phyloP scores from a whole-genome alignment of 2,888 invertebrate species.

The Tyria jacobaeae region DNA sequence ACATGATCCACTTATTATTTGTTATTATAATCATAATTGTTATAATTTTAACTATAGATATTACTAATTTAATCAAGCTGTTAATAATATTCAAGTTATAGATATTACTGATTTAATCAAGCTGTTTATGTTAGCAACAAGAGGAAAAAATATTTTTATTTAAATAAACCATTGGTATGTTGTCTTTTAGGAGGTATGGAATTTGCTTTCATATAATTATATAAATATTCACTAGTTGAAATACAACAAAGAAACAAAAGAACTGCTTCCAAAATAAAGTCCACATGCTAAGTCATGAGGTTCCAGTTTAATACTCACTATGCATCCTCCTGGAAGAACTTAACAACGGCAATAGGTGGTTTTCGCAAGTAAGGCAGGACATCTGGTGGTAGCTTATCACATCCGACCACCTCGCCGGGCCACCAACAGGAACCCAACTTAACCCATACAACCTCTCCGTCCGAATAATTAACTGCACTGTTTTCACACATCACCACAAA shows the following conservation, averaged over 20 bases:
- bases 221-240: slow-evolving; percentile 48
- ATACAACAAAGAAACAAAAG: slow-evolving; percentile 47
- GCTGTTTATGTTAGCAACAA: neutral
- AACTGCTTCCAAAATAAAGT: slow-evolving; percentile 5
- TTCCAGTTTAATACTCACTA: slow-evolving; percentile 86
- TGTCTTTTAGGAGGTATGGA: slow-evolving; percentile 28
- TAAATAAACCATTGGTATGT: slow-evolving; percentile 14
- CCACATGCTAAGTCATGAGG: slow-evolving; percentile 6
- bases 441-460: slow-evolving; percentile 95
- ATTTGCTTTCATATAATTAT: slow-evolving; percentile 48
- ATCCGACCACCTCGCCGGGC: slow-evolving; percentile 92
- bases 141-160: neutral
- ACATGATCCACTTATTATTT: too few species aligned
- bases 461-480: slow-evolving; percentile 88
- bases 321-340: slow-evolving; percentile 94
- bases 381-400: slow-evolving; percentile 89
- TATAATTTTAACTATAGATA: too few species aligned
- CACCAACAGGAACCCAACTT: slow-evolving; percentile 94
- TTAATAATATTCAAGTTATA: neutral
- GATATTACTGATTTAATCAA: neutral
- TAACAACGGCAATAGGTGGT: slow-evolving; percentile 92
- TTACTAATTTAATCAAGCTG: neutral
- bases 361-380: slow-evolving; percentile 88
- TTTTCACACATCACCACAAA: slow-evolving; percentile 89
- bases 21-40: too few species aligned